Base-by-base conservation (phyloP, 2,113 vertebrate genomes). In the Isichthys henryi region DNA sequence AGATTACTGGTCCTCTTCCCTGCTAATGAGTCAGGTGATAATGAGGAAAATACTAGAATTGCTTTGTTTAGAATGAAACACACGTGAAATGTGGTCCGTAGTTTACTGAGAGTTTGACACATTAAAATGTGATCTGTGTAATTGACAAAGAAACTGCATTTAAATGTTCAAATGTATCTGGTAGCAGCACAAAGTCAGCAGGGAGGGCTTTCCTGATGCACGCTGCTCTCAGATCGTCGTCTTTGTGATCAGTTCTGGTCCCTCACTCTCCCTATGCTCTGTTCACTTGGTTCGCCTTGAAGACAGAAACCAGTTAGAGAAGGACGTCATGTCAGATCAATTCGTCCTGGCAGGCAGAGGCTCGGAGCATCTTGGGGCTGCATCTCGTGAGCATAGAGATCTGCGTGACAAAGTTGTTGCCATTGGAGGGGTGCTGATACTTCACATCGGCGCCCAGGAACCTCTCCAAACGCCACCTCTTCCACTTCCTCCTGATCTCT, bases 331-430 rank as follows among this genome's bases (percentile, higher is more conserved):
- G 62, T 70, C 62, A 70, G 62, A 70, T 31, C 62, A 11, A 13
- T 21, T 97, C 96, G 0, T 97, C 97, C 90, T 97, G 97, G 93
- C 96, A 97, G 56, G 94, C 91, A 21, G 97, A 99, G 19, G 95
- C 95, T 45, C 97, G 96, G 27, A 94, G 95, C 0, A 96, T 95
- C 19, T 95, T 93, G 0, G 98, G 98, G 88, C 98, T 99, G 94
- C 95, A 95, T 87, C 97, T 98, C 89, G 97, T 97, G 92, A 98
- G 93, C 97, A 99, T 96, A 90, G 97, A 97, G 91, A 99, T 98
- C 94, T 99, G 98, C 2, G 98, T 99, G 95, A 96, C 98, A 94
- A 97, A 97, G 91, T 98, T 99, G 93, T 96, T 97, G n/a, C 97
- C 97, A 0, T 96, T 98, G 5, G 96, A 97, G 0, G 97, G 97